Evolutionary conservation across 2,797 vertebrate species (phyloP).

Genomic region (Lacerta viridis): DNA sequence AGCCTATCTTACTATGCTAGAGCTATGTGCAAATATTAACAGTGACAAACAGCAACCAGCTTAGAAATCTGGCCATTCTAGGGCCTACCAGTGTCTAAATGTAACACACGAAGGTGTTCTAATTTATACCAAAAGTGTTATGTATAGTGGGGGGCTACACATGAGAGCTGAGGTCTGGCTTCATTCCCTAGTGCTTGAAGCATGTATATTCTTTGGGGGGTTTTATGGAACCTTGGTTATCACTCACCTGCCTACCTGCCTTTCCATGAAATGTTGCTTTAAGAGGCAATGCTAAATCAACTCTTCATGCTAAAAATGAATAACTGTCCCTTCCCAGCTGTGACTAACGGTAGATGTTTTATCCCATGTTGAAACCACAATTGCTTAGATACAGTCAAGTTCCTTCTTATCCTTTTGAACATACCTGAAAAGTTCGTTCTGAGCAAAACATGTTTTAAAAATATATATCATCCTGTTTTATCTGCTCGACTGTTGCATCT

Average conservation of each 20-base stretch:
- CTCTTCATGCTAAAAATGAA: neutral
- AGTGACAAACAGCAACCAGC: neutral
- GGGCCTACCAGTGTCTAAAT: neutral
- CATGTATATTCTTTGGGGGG: neutral
- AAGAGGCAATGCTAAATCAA: neutral
- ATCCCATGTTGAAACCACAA: constrained; percentile 41
- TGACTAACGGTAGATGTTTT: neutral
- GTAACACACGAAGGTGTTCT: neutral
- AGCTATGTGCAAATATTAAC: neutral
- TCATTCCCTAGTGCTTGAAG: neutral
- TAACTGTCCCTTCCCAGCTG: neutral
- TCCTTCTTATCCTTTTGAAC: constrained; percentile 45
- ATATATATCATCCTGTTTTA: constrained; percentile 29
- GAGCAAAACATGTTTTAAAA: constrained; percentile 26
- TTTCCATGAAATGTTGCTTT: neutral
- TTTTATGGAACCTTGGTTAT: neutral
- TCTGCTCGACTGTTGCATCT: constrained; percentile 29
- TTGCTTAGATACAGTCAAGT: constrained; percentile 49
- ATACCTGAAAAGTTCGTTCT: constrained; percentile 11
- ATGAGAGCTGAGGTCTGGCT: neutral
- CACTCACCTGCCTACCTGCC: too few relatives aligned
- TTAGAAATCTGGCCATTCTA: neutral
- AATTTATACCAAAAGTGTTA: neutral
- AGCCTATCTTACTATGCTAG: neutral
- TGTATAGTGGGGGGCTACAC: neutral